Base-by-base conservation (phyloP, 2,113 vertebrate genomes). In the Mesoclemmys tuberculata region DNA sequence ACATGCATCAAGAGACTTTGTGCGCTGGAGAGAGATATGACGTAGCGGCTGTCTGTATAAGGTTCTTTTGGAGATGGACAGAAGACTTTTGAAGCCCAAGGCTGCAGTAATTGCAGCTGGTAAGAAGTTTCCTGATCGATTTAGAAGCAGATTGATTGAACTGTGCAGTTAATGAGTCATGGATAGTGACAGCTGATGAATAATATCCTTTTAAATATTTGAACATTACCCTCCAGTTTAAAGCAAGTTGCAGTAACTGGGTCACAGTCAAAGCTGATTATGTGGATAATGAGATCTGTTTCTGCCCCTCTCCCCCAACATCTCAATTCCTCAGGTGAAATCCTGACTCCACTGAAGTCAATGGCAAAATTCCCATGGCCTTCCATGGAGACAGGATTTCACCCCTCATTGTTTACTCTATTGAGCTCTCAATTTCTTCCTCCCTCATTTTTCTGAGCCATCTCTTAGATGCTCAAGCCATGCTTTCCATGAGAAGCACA, bases 81-180 rank as follows among this genome's bases (percentile, higher is more conserved):
- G 80, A 24, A 52, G 89, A 22, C 44, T 78, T 61, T 14, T 74
- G 35, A 87, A 77, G 12, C 41, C 22, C 52, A 31, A n/a, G 21
- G 38, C 48, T 79, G 21, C 64, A 92, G n/a, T 51, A 93, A 81
- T 41, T 80, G 88, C 24, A 29, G 11, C 41, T 77, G 44, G 18
- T 31, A 41, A 82, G 52, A 93, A 78, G 14, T 78, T 27, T 88
- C 26, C 49, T 54, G 55, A 64, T 41, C 79, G 56, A 88, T 90
- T 87, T 89, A 84, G 90, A 95, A 89, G 16, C 48, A 89, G 55
- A 35, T 86, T 78, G 44, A 84, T 18, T 90, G 74, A 94, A 89
- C 82, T 74, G 31, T 46, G 46, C 87, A 88, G 89, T 84, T 5
- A 10, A 26, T 82, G 84, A 92, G 22, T 85, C 82, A 93, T 19